Percentiles rank a stretch among this genome's conserved stretches.
These are phyloP conservation scores for Agrilus planipennis DNA, from an alignment of 1,140 invertebrate genomes.

Conservation along the genomic window DNA sequence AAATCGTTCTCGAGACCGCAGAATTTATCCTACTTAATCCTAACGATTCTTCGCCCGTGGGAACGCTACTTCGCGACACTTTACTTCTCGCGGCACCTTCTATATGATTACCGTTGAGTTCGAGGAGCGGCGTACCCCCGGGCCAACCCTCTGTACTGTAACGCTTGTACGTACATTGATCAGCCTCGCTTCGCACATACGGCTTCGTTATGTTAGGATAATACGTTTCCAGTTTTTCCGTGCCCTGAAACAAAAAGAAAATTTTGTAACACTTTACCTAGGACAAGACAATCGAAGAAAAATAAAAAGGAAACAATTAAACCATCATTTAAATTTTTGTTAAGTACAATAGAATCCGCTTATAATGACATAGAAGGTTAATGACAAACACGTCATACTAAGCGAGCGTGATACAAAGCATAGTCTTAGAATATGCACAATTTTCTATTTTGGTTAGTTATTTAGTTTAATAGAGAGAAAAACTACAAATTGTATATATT, in stretches of 20 bases:
- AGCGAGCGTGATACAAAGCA: too few species aligned
- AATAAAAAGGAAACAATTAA: too few species aligned
- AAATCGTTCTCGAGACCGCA: conserved; percentile 8
- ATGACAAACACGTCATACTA: too few species aligned
- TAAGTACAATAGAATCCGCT: too few species aligned
- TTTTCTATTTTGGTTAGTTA: too few species aligned
- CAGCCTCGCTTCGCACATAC: conserved; percentile 32
- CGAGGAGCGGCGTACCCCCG: conserved; percentile 35
- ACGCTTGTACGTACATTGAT: conserved; percentile 31
- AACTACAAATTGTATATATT: too few species aligned
- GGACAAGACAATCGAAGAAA: too few species aligned
- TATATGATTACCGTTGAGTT: conserved; percentile 45
- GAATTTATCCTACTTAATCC: conserved; percentile 32
- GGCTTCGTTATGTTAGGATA: conserved; percentile 46
- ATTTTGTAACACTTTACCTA: too few species aligned
- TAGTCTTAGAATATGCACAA: too few species aligned
- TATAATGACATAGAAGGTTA: too few species aligned
- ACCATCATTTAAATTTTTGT: too few species aligned
- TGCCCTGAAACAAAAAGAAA: conserved; percentile 35
- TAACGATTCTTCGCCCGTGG: conserved; percentile 33
- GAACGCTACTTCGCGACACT: conserved; percentile 46
- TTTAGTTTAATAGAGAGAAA: too few species aligned
- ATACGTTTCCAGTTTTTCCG: conserved; percentile 44
- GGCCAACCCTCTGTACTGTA: conserved; percentile 38
- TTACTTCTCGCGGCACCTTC: conserved; percentile 49